Evolutionary conservation across 2,888 invertebrate species (phyloP).

Genomic region (Creontiades dilutus): DNA sequence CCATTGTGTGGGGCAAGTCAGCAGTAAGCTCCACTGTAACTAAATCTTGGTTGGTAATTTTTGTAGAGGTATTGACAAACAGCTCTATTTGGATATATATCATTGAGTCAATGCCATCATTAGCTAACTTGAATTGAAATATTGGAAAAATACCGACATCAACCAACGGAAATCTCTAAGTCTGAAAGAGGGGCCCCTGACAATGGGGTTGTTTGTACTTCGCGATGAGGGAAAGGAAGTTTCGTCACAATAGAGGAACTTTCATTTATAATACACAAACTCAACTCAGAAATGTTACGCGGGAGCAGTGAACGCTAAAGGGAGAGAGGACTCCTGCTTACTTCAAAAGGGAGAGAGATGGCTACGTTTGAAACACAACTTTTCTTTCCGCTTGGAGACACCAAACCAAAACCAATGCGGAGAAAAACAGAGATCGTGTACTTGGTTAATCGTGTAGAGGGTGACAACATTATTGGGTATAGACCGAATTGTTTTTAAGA

Average conservation of each 20-base stretch:
- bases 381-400: background rate
- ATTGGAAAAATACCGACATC: background rate
- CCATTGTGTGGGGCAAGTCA: too few relatives aligned
- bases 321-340: background rate
- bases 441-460: too few relatives aligned
- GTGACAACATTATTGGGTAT: too few relatives aligned
- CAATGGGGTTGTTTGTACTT: slow-evolving; percentile 29
- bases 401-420: background rate
- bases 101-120: too few relatives aligned
- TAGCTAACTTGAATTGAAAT: background rate
- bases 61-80: too few relatives aligned
- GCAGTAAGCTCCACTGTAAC: too few relatives aligned
- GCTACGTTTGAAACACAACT: background rate
- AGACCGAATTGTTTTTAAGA: too few relatives aligned
- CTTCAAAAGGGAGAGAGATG: background rate
- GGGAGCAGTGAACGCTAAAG: background rate
- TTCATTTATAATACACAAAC: slow-evolving; percentile 58
- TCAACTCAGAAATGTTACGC: background rate
- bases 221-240: slow-evolving; percentile 33
- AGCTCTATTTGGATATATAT: too few relatives aligned
- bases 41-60: too few relatives aligned
- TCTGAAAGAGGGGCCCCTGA: background rate
- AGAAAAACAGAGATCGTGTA: background rate
- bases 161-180: background rate
- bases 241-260: slow-evolving; percentile 52